Evolutionary conservation across 2,113 vertebrate species (phyloP), one percentile per base, ranked within the genome.

Genomic region (Macaca fascicularis): DNA sequence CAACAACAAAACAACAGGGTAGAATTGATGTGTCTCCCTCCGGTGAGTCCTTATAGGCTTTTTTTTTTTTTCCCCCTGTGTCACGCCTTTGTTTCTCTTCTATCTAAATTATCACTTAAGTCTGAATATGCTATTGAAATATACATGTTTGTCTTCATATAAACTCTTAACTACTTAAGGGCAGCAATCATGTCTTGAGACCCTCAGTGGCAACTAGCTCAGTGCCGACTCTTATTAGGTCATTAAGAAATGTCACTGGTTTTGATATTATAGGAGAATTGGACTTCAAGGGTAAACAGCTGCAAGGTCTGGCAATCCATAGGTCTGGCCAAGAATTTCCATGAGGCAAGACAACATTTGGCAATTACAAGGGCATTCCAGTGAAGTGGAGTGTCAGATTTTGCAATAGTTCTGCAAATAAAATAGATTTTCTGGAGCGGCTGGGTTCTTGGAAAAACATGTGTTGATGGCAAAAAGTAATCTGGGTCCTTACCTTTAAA

Each of bases 291-390:
- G 59, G 74, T 72, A 85, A 97, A 95, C 90, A 97, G 95, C 92
- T 97, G 78, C 88, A 95, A 93, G 59, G 48, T 69, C 97, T 96
- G 91, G 55, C 81, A 52, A 96, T 96, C 96, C 97, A 97, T 76
- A 97, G 82, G 79, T 97, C 96, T 96, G 91, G 98, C 94, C 94
- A 97, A 97, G 95, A 97, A 97, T 94, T 91, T 97, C 90, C 92
- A 93, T 17, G 88, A 98, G 95, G 90, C 96, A 87, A 94, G 61
- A 70, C 92, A 93, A 89, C 93, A 87, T 93, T 98, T 98, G 97
- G 97, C 96, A 96, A 96, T 52, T 78, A 69, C 74, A 72, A 95
- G 70, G 57, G 85, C 95, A 95, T 98, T 96, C 96, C 96, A 89
- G 69, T 69, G 87, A 96, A 95, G 93, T 45, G 27, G 78, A 96